Evolutionary conservation across 2,888 invertebrate species (phyloP).

Genomic region (Protophormia terraenovae): DNA sequence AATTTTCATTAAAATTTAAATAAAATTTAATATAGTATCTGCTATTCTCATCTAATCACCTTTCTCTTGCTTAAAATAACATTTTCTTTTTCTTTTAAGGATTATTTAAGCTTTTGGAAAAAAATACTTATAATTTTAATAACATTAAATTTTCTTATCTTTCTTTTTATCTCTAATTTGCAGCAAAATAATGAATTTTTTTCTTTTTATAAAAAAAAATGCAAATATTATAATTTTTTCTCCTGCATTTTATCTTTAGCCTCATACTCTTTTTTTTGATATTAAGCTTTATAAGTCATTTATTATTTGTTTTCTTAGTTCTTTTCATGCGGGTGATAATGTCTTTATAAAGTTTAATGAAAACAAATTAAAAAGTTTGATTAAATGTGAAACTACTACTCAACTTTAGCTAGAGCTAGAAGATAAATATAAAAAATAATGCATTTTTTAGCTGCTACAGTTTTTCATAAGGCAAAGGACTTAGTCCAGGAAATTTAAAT

Average conservation of each 20-base stretch:
- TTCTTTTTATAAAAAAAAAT: background rate
- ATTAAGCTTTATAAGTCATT: background rate
- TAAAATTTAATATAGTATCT: no score
- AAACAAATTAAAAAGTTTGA: conserved; percentile 67
- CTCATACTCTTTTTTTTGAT: background rate
- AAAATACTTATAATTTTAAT: background rate
- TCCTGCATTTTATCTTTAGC: background rate
- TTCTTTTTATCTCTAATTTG: no score
- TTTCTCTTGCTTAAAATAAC: no score
- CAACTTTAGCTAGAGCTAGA: conserved; percentile 19
- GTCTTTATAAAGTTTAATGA: conserved; percentile 48
- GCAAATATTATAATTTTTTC: background rate
- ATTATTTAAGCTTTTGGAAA: background rate
- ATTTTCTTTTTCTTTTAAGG: no score
- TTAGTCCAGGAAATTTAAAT: conserved; percentile 15
- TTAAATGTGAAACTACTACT: conserved; percentile 53
- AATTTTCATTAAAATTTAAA: no score
- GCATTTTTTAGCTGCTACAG: no score
- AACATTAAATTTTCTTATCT: background rate
- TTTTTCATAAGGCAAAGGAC: background rate
- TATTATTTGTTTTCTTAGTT: background rate
- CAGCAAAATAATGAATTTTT: no score
- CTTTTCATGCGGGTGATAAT: conserved; percentile 44
- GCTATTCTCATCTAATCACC: no score
- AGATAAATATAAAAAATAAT: background rate